A percentile compares a stretch with the other conserved stretches of the same genome.
Conservation (phyloP, 2,888 invertebrate genomes). For the Pherbina coryleti region DNA sequence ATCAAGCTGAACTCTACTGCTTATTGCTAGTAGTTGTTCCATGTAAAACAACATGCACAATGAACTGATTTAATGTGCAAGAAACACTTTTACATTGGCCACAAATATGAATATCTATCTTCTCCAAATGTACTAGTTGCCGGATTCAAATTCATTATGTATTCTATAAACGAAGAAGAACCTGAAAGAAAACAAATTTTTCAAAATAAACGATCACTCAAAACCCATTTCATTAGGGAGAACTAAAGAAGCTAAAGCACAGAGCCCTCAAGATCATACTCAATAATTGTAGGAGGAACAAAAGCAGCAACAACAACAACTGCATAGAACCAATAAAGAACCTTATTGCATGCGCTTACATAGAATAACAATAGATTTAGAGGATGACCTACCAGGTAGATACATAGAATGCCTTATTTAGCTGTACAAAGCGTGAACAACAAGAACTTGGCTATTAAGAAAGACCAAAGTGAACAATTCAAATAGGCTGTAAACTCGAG, state of each 20-base stretch:
- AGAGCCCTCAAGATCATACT: too few relatives aligned
- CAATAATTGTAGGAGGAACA: not conserved
- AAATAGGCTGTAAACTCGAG: constrained; percentile 3
- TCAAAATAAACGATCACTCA: too few relatives aligned
- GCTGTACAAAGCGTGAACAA: not conserved
- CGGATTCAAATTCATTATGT: not conserved
- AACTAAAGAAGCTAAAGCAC: too few relatives aligned
- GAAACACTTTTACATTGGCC: too few relatives aligned
- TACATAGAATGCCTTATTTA: not conserved
- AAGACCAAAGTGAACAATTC: too few relatives aligned
- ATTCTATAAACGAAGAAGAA: not conserved
- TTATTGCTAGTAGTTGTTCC: too few relatives aligned
- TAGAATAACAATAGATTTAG: not conserved
- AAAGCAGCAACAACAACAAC: not conserved
- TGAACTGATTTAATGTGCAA: too few relatives aligned
- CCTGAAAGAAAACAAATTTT: too few relatives aligned
- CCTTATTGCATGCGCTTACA: not conserved
- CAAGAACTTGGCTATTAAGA: constrained; percentile 5
- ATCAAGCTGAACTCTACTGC: too few relatives aligned
- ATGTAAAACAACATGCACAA: too few relatives aligned
- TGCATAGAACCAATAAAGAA: not conserved
- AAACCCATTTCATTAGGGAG: too few relatives aligned
- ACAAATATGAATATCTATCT: too few relatives aligned
- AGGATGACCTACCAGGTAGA: constrained; percentile 1
- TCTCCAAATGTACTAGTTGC: not conserved